phyloP scores from a whole-genome alignment of 2,113 vertebrate genomes.

The Trachemys scripta region DNA sequence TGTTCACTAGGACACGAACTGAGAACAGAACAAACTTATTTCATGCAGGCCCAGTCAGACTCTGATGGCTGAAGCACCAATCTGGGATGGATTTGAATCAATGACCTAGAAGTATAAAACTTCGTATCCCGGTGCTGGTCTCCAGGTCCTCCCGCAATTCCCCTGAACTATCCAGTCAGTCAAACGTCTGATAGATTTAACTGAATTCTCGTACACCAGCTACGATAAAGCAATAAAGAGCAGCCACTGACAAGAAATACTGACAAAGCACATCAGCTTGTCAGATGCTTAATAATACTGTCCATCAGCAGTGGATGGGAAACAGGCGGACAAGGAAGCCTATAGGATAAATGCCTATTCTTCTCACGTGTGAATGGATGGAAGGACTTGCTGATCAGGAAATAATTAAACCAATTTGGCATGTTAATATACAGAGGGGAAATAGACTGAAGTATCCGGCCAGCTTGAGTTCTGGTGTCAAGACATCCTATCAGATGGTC shows the following conservation, averaged over 20 bases:
- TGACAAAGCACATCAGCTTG: neutral
- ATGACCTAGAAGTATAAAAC: neutral
- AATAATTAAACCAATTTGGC: neutral
- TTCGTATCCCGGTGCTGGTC: accelerated
- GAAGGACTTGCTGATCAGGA: neutral
- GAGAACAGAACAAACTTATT: neutral
- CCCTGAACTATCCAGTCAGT: neutral
- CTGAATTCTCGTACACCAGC: accelerated
- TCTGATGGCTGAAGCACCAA: accelerated
- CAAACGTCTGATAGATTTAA: neutral
- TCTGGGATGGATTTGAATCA: neutral
- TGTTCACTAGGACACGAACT: neutral
- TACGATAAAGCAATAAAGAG: neutral
- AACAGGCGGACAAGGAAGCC: neutral
- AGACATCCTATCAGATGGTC: neutral
- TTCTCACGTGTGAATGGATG: neutral
- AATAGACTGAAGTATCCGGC: neutral
- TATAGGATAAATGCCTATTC: neutral
- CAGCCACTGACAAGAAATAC: neutral
- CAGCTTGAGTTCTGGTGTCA: neutral
- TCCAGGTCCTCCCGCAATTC: neutral
- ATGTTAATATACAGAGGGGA: neutral
- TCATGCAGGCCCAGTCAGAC: neutral
- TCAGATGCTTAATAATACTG: neutral
- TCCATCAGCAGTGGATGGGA: accelerated